These are phyloP conservation scores for Daubentonia madagascariensis DNA, from an alignment of 2,113 vertebrate genomes.

Conservation along the genomic window DNA sequence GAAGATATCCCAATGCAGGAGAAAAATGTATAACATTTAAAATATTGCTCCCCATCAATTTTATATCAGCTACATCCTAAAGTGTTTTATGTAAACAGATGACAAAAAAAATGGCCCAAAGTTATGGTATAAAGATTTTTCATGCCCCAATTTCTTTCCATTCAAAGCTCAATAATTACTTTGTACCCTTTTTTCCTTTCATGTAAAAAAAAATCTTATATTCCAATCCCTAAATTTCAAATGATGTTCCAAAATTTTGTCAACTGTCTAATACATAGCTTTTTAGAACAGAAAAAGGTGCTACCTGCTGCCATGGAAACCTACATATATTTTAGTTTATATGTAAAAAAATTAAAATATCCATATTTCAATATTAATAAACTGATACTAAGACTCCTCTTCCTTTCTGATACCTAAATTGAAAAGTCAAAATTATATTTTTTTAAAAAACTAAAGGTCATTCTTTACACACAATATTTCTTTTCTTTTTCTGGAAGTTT, in stretches of 20 bases:
- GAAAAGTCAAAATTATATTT: neutral
- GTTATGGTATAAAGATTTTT: neutral
- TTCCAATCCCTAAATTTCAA: neutral
- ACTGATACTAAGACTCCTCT: neutral
- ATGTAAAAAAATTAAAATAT: conserved; percentile 52
- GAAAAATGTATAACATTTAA: neutral
- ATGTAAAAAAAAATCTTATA: neutral
- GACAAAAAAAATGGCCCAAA: neutral
- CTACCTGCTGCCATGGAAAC: conserved; percentile 49
- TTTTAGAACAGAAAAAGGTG: conserved; percentile 33
- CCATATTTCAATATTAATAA: conserved; percentile 36
- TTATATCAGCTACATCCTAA: neutral
- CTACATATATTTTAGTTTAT: conserved; percentile 22
- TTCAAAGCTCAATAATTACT: neutral
- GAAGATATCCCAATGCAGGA: neutral
- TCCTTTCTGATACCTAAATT: neutral
- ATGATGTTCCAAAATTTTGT: conserved; percentile 30
- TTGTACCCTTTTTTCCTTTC: neutral
- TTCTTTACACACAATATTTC: neutral
- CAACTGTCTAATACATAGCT: conserved; percentile 15
- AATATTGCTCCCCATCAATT: neutral
- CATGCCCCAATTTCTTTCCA: neutral
- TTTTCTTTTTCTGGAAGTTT: neutral
- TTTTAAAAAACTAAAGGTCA: neutral
- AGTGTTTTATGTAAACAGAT: neutral